A percentile compares a stretch with the other conserved stretches of the same genome.
Conservation (phyloP, 2,113 vertebrate species). For the Pachycephala philippinensis region DNA sequence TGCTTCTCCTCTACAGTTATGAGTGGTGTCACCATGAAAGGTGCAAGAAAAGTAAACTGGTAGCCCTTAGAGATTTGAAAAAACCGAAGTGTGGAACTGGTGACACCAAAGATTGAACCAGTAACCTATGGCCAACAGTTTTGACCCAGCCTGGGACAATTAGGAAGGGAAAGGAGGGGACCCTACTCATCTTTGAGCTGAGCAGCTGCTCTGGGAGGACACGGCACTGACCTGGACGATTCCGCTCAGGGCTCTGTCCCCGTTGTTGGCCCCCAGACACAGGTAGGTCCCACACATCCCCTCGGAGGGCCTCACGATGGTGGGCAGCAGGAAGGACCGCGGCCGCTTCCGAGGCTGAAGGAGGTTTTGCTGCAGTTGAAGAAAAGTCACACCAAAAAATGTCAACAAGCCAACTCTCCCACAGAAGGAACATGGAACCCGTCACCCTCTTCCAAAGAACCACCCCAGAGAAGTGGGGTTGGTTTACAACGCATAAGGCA, state of each 20-base stretch:
- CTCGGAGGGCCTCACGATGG: conserved; percentile 84
- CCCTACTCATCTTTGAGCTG: too few relatives aligned
- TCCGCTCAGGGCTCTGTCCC: conserved; percentile 85
- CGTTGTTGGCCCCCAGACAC: conserved; percentile 85
- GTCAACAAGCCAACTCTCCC: background rate
- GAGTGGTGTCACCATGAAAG: background rate
- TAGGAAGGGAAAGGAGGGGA: background rate
- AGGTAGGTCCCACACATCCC: conserved; percentile 93
- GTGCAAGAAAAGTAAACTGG: background rate
- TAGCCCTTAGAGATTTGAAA: background rate
- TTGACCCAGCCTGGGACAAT: background rate
- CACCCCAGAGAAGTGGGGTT: background rate
- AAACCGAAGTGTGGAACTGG: background rate
- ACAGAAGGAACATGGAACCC: background rate
- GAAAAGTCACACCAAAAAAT: background rate
- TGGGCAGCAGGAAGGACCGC: conserved; percentile 90
- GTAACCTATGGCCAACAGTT: background rate
- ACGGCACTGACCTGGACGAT: conserved; percentile 82
- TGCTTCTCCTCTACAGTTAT: background rate
- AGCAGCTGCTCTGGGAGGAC: background rate
- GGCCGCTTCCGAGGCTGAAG: conserved; percentile 85
- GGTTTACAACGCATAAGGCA: background rate
- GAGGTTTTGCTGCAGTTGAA: conserved; percentile 78
- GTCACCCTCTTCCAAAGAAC: background rate
- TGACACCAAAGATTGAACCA: background rate